Evolutionary conservation across 2,888 invertebrate genomes (phyloP).

Genomic region (Amphipoea lucens): DNA sequence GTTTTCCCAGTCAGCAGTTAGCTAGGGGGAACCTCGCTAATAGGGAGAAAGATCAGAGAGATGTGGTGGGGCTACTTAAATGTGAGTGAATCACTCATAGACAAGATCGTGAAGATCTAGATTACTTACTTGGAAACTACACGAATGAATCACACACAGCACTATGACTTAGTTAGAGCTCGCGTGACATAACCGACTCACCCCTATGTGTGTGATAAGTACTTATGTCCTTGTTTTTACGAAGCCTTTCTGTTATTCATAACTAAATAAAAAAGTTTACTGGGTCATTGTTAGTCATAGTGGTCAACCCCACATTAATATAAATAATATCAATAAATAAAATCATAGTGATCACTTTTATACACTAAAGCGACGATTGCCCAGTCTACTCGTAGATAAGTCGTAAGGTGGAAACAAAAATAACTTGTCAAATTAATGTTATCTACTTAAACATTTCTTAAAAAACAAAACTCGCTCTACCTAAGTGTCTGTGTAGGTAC

Average conservation of each 20-base stretch:
- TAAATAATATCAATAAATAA: no score
- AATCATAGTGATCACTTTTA: no score
- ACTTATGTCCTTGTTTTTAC: background rate
- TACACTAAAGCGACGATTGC: background rate
- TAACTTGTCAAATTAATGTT: background rate
- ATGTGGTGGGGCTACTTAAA: conserved; percentile 16
- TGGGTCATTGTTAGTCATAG: background rate
- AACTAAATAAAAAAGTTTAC: background rate
- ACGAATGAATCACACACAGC: conserved; percentile 23
- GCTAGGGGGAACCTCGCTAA: conserved; percentile 3
- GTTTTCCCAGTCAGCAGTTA: background rate
- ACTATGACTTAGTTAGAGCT: background rate
- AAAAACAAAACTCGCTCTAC: background rate
- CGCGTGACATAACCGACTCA: conserved; percentile 12
- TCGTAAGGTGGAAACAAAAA: background rate
- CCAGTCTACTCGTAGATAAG: background rate
- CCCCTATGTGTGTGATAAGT: background rate
- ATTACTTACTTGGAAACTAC: conserved; percentile 25
- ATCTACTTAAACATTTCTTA: background rate
- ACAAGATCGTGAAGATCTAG: conserved; percentile 20
- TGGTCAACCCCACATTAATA: no score
- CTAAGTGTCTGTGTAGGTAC: no score
- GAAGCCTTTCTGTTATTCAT: background rate
- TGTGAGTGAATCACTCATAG: conserved; percentile 32
- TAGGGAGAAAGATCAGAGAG: background rate